Percentiles rank a stretch among this genome's conserved stretches.
Evolutionary conservation across 1,140 invertebrate genomes (phyloP).

Genomic region (Pachyrhynchus sulphureomaculatus): DNA sequence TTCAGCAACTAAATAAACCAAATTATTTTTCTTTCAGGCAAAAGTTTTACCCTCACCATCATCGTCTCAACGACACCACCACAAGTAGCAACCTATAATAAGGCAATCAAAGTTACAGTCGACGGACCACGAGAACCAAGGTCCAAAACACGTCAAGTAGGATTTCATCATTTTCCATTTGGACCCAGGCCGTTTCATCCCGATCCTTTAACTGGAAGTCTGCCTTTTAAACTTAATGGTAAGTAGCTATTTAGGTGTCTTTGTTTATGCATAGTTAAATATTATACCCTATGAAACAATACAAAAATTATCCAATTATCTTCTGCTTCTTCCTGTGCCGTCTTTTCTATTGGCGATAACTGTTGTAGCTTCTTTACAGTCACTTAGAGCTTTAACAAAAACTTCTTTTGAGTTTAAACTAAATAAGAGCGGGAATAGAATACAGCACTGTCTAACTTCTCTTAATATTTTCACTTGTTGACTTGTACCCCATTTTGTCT

Average conservation of each 20-base stretch:
- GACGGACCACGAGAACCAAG: constrained; percentile 95
- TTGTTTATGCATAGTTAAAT: not conserved
- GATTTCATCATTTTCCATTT: constrained; percentile 85
- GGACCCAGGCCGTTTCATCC: constrained; percentile 77
- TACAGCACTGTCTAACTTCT: too few relatives aligned
- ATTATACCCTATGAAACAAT: too few relatives aligned
- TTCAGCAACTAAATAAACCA: not conserved
- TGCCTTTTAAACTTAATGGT: constrained; percentile 85
- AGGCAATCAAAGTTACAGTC: constrained; percentile 98
- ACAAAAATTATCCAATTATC: too few relatives aligned
- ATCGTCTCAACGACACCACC: constrained; percentile 89
- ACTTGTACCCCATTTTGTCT: too few relatives aligned
- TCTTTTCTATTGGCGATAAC: too few relatives aligned
- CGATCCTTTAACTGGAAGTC: constrained; percentile 73
- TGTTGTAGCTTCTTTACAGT: too few relatives aligned
- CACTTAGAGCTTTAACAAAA: too few relatives aligned
- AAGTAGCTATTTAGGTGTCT: constrained; percentile 48
- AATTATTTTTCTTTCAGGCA: constrained; percentile 65
- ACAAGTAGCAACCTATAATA: constrained; percentile 89
- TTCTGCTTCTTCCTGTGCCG: too few relatives aligned
- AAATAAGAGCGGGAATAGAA: too few relatives aligned
- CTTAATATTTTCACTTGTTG: too few relatives aligned
- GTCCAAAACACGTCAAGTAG: constrained; percentile 86
- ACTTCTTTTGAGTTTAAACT: too few relatives aligned
- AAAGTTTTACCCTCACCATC: constrained; percentile 95